Base-by-base conservation (phyloP, 2,797 vertebrate genomes). In the Salmo trutta region DNA sequence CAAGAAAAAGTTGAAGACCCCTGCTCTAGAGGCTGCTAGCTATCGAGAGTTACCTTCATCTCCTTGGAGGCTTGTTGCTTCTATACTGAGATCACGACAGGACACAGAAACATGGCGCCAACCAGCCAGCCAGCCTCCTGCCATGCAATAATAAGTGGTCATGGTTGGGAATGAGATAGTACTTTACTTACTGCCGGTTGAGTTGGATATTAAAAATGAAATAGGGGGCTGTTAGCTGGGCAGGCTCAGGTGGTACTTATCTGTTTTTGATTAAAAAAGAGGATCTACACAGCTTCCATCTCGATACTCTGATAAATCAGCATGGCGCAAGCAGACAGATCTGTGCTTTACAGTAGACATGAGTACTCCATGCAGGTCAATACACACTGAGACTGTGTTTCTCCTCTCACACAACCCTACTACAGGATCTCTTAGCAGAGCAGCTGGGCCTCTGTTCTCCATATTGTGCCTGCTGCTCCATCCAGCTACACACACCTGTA, bases 161-260 rank as follows among this genome's bases (percentile, higher is more conserved):
- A 19, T 82, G 79, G 71, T 86, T 84, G 77, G 74, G 47, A 76
- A 84, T 83, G 76, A 88, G 87, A 90, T 80, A 87, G 73, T 71
- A 84, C 81, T 80, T 80, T 72, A 84, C 80, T 80, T 81, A 72
- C 85, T 89, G 87, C 89, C 80, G 85, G 62, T 79, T 85, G 83
- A 83, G 86, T 89, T 85, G 83, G 82, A 86, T 89, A 87, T 92
- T 89, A 86, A 81, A 88, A 87, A 86, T 89, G 82, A 90, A 87
- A 90, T 90, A 88, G 75, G 72, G 76, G 81, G 85, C 81, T 81
- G 86, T 82, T 84, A 82, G 83, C 80, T 69, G 74, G 74, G 67
- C 75, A 53, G 77, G 82, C 83, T 90, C 80, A 85, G 83, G 41
- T 82, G 79, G 66, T 79, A 76, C 79, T 81, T 78, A 85, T 79